Evolutionary conservation across 2,888 invertebrate genomes (phyloP).

Genomic region (Petrophora chlorosata): DNA sequence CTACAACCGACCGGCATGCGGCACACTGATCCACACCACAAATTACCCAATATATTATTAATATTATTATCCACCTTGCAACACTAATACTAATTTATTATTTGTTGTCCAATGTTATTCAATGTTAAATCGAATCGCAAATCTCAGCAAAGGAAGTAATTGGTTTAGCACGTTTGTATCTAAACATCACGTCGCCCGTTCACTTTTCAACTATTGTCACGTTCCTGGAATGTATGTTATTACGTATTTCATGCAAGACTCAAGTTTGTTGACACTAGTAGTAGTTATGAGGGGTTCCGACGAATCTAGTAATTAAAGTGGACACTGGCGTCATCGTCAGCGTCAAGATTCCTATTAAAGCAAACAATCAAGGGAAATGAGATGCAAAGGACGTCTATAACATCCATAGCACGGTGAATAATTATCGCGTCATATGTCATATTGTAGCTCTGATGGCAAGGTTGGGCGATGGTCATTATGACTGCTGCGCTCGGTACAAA

Average conservation of each 20-base stretch:
- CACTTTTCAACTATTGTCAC: conserved; percentile 64
- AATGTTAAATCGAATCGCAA: conserved; percentile 7
- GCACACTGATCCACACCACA: conserved; percentile 39
- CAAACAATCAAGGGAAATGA: conserved; percentile 49
- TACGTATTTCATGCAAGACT: conserved; percentile 47
- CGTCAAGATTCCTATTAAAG: conserved; percentile 40
- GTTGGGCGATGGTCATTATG: conserved; percentile 29
- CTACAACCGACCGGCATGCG: conserved; percentile 32
- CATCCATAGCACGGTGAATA: conserved; percentile 39
- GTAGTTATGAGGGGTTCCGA: conserved; percentile 17
- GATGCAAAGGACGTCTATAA: conserved; percentile 42
- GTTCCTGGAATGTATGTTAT: conserved; percentile 53
- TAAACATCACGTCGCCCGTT: conserved; percentile 56
- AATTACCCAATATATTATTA: conserved; percentile 27
- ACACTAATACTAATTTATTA: conserved; percentile 19
- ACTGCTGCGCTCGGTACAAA: conserved; percentile 18
- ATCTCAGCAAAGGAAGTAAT: conserved; percentile 22
- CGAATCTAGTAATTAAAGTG: conserved; percentile 29
- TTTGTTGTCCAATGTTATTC: conserved; percentile 23
- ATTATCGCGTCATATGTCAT: conserved; percentile 34
- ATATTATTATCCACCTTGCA: conserved; percentile 6
- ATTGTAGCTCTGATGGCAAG: conserved; percentile 26
- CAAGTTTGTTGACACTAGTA: conserved; percentile 43
- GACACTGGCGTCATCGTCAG: conserved; percentile 25
- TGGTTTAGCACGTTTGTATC: conserved; percentile 57